Base-by-base conservation (phyloP, 2,113 vertebrate species). In the Ranitomeya imitator region DNA sequence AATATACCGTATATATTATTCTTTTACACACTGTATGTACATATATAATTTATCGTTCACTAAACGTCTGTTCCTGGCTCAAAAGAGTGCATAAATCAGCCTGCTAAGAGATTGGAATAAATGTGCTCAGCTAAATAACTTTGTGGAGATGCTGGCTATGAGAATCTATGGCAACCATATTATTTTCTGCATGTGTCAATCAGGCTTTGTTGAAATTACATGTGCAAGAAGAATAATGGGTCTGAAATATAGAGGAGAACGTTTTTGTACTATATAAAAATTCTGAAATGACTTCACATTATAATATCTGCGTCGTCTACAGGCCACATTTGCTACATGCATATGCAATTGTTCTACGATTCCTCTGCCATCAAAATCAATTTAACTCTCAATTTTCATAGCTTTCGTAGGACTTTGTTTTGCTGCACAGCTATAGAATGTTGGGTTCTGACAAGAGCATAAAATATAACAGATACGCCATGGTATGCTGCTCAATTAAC, bases 401-500 rank as follows among this genome's bases (percentile, higher is more conserved):
- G 60, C 61, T n/a, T 65, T 52, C 15, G 6, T 37, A 26, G 81
- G 19, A 63, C 12, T 61, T 11, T 31, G 79, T 37, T 52, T 19
- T 82, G 57, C 57, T 61, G 57, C 37, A 13, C n/a, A 65, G 60
- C 31, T 10, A 61, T 61, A 65, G 18, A 65, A 65, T 21, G 60
- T 31, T 0, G 37, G 19, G 7, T 83, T 54, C 81, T 54, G 61
- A 0, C 37, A 8, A 15, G 61, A n/a, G 12, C 37, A 83, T 9
- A 52, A 60, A 60, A 67, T 52, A 69, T 45, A 63, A 13, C 52
- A 61, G 59, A 61, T 69, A 83, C 23, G 16, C 45, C 81, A 83
- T 51, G 84, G 31, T 61, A 77, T 77, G 71, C 54, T 21, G 45
- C 23, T 79, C 80, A 86, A 79, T 79, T 79, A 86, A 79, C 78